These are phyloP conservation scores for Iguana delicatissima DNA, from an alignment of 2,797 vertebrate species.

Conservation along the genomic window DNA sequence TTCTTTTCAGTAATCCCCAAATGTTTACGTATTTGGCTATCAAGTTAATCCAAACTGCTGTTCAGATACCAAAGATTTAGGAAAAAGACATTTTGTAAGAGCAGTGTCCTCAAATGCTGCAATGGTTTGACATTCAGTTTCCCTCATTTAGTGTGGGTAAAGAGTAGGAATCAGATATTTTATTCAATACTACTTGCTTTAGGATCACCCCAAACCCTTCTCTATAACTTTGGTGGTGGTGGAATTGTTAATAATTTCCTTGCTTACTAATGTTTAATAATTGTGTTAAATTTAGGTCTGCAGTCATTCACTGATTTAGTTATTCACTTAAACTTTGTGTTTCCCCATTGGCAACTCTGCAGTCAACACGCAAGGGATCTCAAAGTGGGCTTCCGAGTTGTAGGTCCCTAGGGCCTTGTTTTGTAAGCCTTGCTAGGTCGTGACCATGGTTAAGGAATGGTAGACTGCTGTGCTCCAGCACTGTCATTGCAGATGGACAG, in stretches of 20 bases:
- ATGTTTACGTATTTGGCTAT: constrained; percentile 4
- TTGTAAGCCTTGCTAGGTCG: not conserved
- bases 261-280: not conserved
- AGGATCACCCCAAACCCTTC: not conserved
- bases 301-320: not conserved
- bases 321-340: not conserved
- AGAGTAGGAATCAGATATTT: not conserved
- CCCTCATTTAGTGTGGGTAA: not conserved
- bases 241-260: not conserved
- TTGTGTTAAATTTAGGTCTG: not conserved
- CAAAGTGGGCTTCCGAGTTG: not conserved
- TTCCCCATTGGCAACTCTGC: not conserved
- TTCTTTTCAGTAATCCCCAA: constrained; percentile 10
- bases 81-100: not conserved
- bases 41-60: constrained; percentile 13
- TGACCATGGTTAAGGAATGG: not conserved
- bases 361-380: no score
- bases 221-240: not conserved
- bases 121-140: not conserved
- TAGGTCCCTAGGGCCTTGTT: not conserved
- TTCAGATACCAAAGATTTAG: not conserved
- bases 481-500: not conserved
- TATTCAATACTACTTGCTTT: not conserved
- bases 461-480: not conserved
- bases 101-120: constrained; percentile 28